phyloP scores from a whole-genome alignment of 2,797 vertebrate genomes.

The Phataginus tricuspis region DNA sequence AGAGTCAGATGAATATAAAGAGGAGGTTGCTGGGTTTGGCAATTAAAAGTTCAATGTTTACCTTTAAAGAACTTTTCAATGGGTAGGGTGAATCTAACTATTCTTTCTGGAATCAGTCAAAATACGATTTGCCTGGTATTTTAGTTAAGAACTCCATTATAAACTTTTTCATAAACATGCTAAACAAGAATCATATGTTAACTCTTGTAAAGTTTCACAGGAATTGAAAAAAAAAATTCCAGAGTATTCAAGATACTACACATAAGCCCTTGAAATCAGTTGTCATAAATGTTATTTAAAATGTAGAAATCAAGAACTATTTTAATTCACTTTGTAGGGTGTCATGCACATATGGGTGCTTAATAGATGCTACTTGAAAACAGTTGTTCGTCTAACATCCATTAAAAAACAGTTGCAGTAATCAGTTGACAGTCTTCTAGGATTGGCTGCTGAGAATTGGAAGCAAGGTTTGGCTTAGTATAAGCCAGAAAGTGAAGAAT shows the following conservation, averaged over 20 bases:
- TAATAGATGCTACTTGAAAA: constrained; percentile 47
- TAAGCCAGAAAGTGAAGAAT: constrained; percentile 19
- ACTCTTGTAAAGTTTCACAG: neutral
- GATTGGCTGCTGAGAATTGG: neutral
- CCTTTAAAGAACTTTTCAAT: neutral
- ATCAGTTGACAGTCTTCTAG: neutral
- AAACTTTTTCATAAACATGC: constrained; percentile 10
- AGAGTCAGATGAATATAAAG: neutral
- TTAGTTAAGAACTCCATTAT: neutral
- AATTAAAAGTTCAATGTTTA: neutral
- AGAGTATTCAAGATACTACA: neutral
- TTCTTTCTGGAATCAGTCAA: neutral
- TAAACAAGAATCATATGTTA: neutral
- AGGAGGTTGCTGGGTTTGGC: neutral
- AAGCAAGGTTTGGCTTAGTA: neutral
- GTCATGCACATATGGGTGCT: neutral
- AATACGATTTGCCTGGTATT: constrained; percentile 11
- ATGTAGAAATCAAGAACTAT: neutral
- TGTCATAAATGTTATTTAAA: constrained; percentile 21
- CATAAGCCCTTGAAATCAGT: constrained; percentile 17
- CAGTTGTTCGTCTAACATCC: neutral
- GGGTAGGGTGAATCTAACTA: neutral
- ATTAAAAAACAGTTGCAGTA: neutral
- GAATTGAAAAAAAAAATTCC: neutral
- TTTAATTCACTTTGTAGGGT: constrained; percentile 2